Evolutionary conservation across 2,113 vertebrate genomes (phyloP), one percentile per base, ranked within the genome.

Genomic region (Orycteropus afer): DNA sequence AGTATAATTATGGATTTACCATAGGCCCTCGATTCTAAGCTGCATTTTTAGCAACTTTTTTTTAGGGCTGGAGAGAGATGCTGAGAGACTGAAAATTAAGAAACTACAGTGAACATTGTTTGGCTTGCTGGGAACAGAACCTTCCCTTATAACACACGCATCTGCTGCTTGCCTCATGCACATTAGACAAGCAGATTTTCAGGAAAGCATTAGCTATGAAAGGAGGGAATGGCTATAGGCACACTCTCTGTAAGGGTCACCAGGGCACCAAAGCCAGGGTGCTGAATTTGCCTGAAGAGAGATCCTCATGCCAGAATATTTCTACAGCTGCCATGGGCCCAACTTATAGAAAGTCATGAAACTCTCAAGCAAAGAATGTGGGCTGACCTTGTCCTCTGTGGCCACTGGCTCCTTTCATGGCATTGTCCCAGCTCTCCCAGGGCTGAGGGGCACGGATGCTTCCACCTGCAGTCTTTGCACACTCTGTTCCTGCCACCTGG

Each of bases 31-130:
- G 17, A 0, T 90, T 84, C 90, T 73, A 90, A 77, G 37, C 49
- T 40, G 17, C 37, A 13, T 11, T 86, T 86, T 94, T 87, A 65
- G 78, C 49, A 83, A 73, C 55, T 59, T 47, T 45, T 57, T 84
- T 94, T 73, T 32, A 42, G 53, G 81, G 34, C 81, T 40, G 37
- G 20, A 25, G n/a, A 40, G 76, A 74, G 73, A 79, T 49, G 47
- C 61, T 14, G 0, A 53, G 83, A 95, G 76, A 47, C 37, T 65
- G 17, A 29, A 94, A 90, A 49, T 92, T n/a, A 80, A 89, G 69
- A 83, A 85, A 87, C 59, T 53, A 80, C 40, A 87, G 59, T 47
- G 47, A 67, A 85, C 95, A 69, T 59, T 71, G 78, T 47, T 93
- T 65, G 5, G 71, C n/a, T 93, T 88, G 37, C 74, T 71, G 79